Percentiles rank a stretch among this genome's conserved stretches.
These are phyloP conservation scores for Halichoerus grypus DNA, from an alignment of 2,113 vertebrate species.

Conservation along the genomic window DNA sequence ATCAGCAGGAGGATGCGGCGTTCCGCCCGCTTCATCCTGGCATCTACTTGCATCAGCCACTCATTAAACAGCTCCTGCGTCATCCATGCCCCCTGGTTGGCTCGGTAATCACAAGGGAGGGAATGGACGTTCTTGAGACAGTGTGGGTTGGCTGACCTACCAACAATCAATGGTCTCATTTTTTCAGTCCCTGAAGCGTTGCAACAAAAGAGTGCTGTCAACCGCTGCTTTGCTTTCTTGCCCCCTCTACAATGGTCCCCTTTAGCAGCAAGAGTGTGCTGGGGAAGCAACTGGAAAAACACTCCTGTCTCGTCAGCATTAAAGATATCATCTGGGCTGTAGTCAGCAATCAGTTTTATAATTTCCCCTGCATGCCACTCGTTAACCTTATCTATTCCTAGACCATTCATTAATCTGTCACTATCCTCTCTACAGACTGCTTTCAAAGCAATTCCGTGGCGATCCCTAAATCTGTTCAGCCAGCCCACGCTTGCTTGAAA, in stretches of 20 bases:
- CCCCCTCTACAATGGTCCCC: slow-evolving; percentile 49
- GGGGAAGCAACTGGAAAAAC: slow-evolving; percentile 64
- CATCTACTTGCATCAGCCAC: slow-evolving; percentile 44
- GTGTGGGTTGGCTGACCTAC: slow-evolving; percentile 50
- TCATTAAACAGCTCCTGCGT: slow-evolving; percentile 53
- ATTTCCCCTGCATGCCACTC: slow-evolving; percentile 62
- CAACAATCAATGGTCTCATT: slow-evolving; percentile 70
- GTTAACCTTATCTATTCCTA: slow-evolving; percentile 51
- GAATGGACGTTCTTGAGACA: slow-evolving; percentile 57
- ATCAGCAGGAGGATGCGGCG: slow-evolving; percentile 37
- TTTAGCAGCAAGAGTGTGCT: slow-evolving; percentile 62
- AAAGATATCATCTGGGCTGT: slow-evolving; percentile 63
- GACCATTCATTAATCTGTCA: slow-evolving; percentile 50
- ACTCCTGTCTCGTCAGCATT: slow-evolving; percentile 59
- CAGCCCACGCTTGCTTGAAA: slow-evolving; percentile 70
- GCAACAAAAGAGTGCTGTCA: slow-evolving; percentile 70
- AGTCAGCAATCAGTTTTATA: slow-evolving; percentile 63
- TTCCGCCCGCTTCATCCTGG: slow-evolving; percentile 43
- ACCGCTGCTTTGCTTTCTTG: slow-evolving; percentile 51
- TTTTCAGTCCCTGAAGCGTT: slow-evolving; percentile 66
- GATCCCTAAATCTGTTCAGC: slow-evolving; percentile 65
- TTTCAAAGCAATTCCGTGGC: slow-evolving; percentile 53
- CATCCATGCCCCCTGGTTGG: slow-evolving; percentile 52
- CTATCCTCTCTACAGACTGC: slow-evolving; percentile 47
- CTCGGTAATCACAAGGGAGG: slow-evolving; percentile 54